Conservation (phyloP, 2,888 invertebrate species). For the Pharmacophagus antenor region DNA sequence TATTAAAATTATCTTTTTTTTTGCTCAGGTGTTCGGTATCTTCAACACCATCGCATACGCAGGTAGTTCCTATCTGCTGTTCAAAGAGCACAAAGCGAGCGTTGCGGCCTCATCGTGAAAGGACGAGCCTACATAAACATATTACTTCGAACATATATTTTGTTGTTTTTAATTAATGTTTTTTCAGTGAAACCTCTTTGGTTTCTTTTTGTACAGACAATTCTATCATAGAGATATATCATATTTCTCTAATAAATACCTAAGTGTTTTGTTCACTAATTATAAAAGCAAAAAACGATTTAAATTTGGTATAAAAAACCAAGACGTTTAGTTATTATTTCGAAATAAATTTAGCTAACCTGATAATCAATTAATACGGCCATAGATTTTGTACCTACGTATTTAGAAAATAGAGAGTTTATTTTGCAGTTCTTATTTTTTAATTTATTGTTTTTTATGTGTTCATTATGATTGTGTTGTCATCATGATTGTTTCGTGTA, state of each 20-base stretch:
- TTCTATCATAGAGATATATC: neutral
- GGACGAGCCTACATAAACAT: slow-evolving; percentile 30
- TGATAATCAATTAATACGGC: slow-evolving; percentile 29
- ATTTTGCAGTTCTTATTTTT: slow-evolving; percentile 20
- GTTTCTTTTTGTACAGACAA: slow-evolving; percentile 34
- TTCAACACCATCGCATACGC: slow-evolving; percentile 91
- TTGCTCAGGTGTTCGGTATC: slow-evolving; percentile 87
- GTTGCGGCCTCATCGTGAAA: slow-evolving; percentile 41
- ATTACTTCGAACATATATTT: slow-evolving; percentile 36
- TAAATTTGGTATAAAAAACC: slow-evolving; percentile 11
- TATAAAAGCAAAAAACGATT: slow-evolving; percentile 23
- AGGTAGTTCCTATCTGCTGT: slow-evolving; percentile 87
- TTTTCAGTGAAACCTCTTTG: slow-evolving; percentile 28
- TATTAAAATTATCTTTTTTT: slow-evolving; percentile 38
- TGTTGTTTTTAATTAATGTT: slow-evolving; percentile 39
- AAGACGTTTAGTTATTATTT: slow-evolving; percentile 14
- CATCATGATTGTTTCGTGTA: slow-evolving; percentile 9
- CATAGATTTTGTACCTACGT: slow-evolving; percentile 33
- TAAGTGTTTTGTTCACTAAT: slow-evolving; percentile 7
- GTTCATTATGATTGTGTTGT: slow-evolving; percentile 23
- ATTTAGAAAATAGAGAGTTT: slow-evolving; percentile 20
- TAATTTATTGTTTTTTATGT: slow-evolving; percentile 26
- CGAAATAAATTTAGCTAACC: neutral
- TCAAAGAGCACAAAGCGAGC: slow-evolving; percentile 84
- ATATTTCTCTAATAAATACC: neutral